Percentiles rank a stretch among this genome's conserved stretches.
phyloP scores from a whole-genome alignment of 2,888 invertebrate genomes.

The Halocaridina rubra region DNA sequence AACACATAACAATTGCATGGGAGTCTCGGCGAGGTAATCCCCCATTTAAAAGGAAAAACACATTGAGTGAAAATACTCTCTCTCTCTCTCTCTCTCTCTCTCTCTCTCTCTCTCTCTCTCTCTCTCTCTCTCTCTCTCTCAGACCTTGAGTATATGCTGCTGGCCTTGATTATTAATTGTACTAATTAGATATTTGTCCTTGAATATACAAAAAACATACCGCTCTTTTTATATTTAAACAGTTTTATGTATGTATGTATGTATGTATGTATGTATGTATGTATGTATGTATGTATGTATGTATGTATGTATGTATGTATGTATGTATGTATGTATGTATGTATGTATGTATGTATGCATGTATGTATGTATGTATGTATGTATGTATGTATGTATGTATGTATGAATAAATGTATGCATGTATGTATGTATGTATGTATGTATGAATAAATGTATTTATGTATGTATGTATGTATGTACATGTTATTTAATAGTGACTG shows the following conservation, averaged over 20 bases:
- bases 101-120: too few species aligned
- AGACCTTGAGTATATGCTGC: too few species aligned
- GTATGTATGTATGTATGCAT: neutral
- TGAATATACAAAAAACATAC: too few species aligned
- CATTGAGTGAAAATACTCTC: too few species aligned
- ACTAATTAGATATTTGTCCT: too few species aligned
- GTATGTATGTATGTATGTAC: neutral
- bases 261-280: conserved; percentile 1
- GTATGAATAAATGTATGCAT: neutral
- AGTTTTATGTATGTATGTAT: neutral
- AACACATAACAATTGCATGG: too few species aligned
- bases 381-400: neutral
- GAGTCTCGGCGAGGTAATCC: too few species aligned
- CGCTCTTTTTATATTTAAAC: neutral
- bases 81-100: too few species aligned
- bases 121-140: too few species aligned
- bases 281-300: neutral
- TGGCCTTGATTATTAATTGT: too few species aligned
- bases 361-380: neutral
- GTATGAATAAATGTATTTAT: neutral
- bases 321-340: neutral
- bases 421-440: conserved; percentile 1
- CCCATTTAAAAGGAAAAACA: too few species aligned
- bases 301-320: neutral
- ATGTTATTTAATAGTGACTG: neutral